Evolutionary conservation across 2,797 vertebrate genomes (phyloP), one percentile per base, ranked within the genome.

Genomic region (Pangasius mekongensis): DNA sequence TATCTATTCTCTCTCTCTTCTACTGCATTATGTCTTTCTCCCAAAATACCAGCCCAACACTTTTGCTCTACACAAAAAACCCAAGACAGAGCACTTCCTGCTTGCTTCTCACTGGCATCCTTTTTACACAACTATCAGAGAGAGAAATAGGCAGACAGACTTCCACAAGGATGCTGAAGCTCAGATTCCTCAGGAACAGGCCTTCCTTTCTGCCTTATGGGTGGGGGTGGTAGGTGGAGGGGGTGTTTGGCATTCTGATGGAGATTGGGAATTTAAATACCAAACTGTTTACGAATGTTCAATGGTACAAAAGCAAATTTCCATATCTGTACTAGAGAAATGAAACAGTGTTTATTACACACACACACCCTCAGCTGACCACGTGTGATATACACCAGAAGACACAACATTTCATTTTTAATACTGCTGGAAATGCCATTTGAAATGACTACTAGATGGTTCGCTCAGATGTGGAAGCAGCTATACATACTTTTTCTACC

Each of bases 141-240:
- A 85, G 91, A 92, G 78, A 92, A 78, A 87, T 91, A 80, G 89
- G 62, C 91, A 93, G 93, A 92, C 93, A 94, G 91, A 93, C 90
- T 91, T 88, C 90, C 52, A 64, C 77, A 87, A 90, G 90, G 89
- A 90, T 88, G 87, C 92, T 89, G 87, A 73, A 88, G 88, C 73
- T 66, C 86, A 92, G 91, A 91, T 92, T 84, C 84, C 86, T 86
- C 73, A 80, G 73, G 9, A 89, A 92, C 90, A 92, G 86, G 71
- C 54, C 77, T 80, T 80, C 77, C 78, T 81, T 60, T 62, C 56
- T 60, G 56, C 33, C 78, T 60, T 60, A 39, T 60, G 33, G 33
- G 11, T 43, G 20, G 33, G 9, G 20, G 10, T 36, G 54, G 9
- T 60, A 58, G 77, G 54, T 80, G 54, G 18, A 54, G 16, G 10